phyloP scores from a whole-genome alignment of 2,888 invertebrate species.

The Meganola albula region DNA sequence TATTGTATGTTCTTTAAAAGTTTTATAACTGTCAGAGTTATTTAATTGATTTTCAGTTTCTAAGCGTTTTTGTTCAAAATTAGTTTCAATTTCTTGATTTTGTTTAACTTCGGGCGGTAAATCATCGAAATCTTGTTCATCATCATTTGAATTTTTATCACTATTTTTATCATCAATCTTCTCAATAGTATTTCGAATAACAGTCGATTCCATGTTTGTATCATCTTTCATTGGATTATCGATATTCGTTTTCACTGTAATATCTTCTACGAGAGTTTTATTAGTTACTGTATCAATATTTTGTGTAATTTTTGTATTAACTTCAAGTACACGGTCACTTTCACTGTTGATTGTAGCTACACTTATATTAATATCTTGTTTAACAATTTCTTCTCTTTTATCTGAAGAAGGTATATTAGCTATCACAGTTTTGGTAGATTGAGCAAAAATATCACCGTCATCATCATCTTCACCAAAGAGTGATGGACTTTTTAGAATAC shows the following conservation, averaged over 20 bases:
- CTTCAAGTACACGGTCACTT: no score
- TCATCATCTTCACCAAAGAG: slow-evolving; percentile 51
- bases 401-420: no score
- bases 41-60: not conserved
- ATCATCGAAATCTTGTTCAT: slow-evolving; percentile 23
- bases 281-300: no score
- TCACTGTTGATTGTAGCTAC: no score
- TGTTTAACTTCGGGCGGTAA: slow-evolving; percentile 5
- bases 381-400: no score
- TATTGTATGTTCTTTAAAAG: slow-evolving; percentile 8
- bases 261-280: no score
- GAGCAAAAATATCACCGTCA: slow-evolving; percentile 28
- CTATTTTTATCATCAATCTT: slow-evolving; percentile 3
- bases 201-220: no score
- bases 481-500: slow-evolving; percentile 33
- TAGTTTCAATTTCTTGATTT: not conserved
- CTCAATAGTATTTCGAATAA: no score
- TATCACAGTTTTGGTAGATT: not conserved
- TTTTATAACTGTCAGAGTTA: slow-evolving; percentile 18
- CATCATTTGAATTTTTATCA: slow-evolving; percentile 12
- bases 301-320: no score
- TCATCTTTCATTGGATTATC: no score
- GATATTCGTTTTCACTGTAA: no score
- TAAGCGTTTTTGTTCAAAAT: not conserved
- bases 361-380: no score